Evolutionary conservation across 2,888 invertebrate species (phyloP).

Genomic region (Dryocosmus kuriphilus): DNA sequence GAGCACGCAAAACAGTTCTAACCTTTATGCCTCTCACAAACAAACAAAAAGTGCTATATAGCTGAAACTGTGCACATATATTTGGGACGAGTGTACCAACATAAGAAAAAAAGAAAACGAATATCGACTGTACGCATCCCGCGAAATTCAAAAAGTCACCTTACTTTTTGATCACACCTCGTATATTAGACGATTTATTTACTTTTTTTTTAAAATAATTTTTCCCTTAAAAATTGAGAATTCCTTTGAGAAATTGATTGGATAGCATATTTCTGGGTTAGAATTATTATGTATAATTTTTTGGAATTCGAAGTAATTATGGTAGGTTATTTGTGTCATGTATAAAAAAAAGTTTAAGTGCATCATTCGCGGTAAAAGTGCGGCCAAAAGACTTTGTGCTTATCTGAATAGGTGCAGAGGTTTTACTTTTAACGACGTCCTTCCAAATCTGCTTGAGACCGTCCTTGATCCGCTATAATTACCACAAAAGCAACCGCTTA

Average conservation of each 20-base stretch:
- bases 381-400: slow-evolving; percentile 51
- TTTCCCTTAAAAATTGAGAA: neutral
- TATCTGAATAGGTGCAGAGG: slow-evolving; percentile 54
- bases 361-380: slow-evolving; percentile 50
- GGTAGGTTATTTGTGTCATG: slow-evolving; percentile 50
- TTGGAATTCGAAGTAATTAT: slow-evolving; percentile 34
- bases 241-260: neutral
- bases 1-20: no score
- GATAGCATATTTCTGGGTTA: neutral
- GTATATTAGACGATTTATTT: no score
- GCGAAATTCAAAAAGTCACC: no score
- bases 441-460: slow-evolving; percentile 66
- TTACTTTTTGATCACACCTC: no score
- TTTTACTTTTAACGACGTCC: slow-evolving; percentile 57
- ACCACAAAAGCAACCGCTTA: slow-evolving; percentile 75
- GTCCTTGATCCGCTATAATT: slow-evolving; percentile 72
- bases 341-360: slow-evolving; percentile 41
- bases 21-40: no score
- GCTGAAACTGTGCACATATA: no score
- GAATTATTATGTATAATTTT: neutral
- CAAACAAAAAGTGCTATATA: no score
- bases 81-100: no score
- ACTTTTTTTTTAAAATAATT: no score
- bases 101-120: no score
- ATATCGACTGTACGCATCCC: no score